Conservation (phyloP, 2,888 invertebrate species). For the Dicyrtomina minuta region DNA sequence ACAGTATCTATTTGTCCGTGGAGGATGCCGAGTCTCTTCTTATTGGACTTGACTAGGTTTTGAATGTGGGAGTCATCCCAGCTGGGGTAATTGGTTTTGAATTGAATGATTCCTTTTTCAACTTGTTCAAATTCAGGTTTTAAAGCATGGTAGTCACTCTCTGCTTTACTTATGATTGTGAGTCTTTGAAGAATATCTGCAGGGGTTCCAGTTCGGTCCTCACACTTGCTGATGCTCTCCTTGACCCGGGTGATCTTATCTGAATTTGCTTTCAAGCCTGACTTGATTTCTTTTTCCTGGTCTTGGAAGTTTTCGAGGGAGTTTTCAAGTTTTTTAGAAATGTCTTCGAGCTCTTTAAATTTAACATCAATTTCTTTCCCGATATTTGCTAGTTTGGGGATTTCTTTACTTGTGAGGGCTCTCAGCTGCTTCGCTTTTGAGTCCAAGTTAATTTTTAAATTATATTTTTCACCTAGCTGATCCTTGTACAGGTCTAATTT, state of each 20-base stretch:
- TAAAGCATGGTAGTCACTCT: constrained; percentile 69
- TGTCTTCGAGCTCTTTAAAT: constrained; percentile 71
- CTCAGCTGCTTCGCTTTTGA: constrained; percentile 79
- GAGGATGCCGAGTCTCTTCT: constrained; percentile 79
- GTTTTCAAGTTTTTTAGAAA: constrained; percentile 73
- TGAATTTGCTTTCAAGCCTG: constrained; percentile 70
- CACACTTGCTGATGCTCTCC: constrained; percentile 83
- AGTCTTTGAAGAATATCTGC: constrained; percentile 77
- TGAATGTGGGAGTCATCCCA: constrained; percentile 74
- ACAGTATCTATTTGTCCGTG: constrained; percentile 78
- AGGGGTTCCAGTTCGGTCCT: constrained; percentile 85
- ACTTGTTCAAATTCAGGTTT: constrained; percentile 70
- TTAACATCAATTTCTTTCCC: constrained; percentile 68
- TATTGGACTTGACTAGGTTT: constrained; percentile 79
- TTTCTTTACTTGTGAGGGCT: constrained; percentile 72
- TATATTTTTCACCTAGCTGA: constrained; percentile 76
- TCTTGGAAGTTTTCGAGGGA: constrained; percentile 73
- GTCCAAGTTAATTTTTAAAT: constrained; percentile 73
- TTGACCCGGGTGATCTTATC: constrained; percentile 72
- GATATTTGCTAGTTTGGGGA: constrained; percentile 69
- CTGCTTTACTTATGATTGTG: constrained; percentile 71
- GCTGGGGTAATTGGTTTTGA: constrained; percentile 73
- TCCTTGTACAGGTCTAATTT: constrained; percentile 79
- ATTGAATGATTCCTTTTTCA: constrained; percentile 68
- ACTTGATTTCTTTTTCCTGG: constrained; percentile 71